Percentiles rank a stretch among this genome's conserved stretches.
phyloP scores from a whole-genome alignment of 1,140 invertebrate species.

The Rhizoglyphus robini region DNA sequence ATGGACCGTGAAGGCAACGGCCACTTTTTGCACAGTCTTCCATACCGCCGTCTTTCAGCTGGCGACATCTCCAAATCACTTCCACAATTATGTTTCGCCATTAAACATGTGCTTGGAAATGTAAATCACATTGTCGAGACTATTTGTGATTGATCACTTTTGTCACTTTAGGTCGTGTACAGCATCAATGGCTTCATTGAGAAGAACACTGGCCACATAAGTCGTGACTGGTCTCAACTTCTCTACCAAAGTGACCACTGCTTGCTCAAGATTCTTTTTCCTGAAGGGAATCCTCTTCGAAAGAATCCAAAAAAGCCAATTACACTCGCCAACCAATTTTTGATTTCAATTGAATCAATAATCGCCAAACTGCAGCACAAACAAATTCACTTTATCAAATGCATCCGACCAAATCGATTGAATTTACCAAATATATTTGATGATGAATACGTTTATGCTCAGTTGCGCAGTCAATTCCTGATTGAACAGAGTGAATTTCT shows the following conservation, averaged over 20 bases:
- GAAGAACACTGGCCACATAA: conserved; percentile 84
- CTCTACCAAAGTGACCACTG: conserved; percentile 25
- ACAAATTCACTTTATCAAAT: conserved; percentile 65
- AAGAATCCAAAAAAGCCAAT: conserved; percentile 27
- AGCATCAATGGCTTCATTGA: conserved; percentile 71
- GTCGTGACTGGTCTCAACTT: conserved; percentile 46
- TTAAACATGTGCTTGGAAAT: conserved; percentile 31
- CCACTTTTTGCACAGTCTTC: neutral
- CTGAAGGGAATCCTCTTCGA: conserved; percentile 27
- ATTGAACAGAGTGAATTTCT: conserved; percentile 74
- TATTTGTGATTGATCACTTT: neutral
- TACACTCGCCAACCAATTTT: conserved; percentile 70
- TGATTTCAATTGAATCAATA: conserved; percentile 63
- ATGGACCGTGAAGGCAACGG: neutral
- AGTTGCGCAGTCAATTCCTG: conserved; percentile 67
- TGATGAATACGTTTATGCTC: conserved; percentile 41
- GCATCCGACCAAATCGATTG: conserved; percentile 73
- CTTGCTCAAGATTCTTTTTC: conserved; percentile 27
- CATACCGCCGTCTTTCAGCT: conserved; percentile 10
- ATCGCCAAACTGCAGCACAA: conserved; percentile 50
- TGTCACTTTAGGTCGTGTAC: conserved; percentile 52
- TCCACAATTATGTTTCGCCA: conserved; percentile 34
- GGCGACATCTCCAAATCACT: conserved; percentile 22
- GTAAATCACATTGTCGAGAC: neutral
- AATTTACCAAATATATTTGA: conserved; percentile 60